A percentile compares a stretch with the other conserved stretches of the same genome.
phyloP scores from a whole-genome alignment of 2,797 vertebrate genomes.

The Chaetophractus vellerosus region DNA sequence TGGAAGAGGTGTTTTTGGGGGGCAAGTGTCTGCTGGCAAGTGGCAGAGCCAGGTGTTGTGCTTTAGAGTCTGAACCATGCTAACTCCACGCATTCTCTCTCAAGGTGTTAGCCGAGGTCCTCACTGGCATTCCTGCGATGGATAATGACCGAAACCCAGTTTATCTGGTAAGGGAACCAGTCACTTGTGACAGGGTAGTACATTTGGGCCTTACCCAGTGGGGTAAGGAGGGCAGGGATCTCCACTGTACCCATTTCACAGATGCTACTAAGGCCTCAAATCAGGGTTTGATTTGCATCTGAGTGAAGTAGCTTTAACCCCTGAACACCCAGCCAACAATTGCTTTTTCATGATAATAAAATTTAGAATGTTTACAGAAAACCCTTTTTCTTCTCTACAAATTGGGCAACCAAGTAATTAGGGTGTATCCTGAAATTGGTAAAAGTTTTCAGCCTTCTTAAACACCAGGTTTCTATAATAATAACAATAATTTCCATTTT shows the following conservation, averaged over 20 bases:
- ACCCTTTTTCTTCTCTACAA: constrained; percentile 1
- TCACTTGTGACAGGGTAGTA: not conserved
- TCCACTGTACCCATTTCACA: not conserved
- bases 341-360: not conserved
- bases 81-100: constrained; percentile 23
- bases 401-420: not conserved
- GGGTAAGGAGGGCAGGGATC: not conserved
- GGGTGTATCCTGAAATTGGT: not conserved
- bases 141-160: constrained; percentile 88
- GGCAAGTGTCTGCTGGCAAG: not conserved
- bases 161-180: constrained; percentile 89
- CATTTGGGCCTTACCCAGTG: not conserved
- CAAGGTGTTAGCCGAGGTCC: constrained; percentile 90
- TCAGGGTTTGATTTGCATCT: not conserved
- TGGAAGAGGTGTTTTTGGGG: not conserved
- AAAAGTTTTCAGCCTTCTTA: constrained; percentile 13
- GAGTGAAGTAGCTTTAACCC: not conserved
- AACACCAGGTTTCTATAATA: not conserved
- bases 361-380: not conserved
- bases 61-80: not conserved
- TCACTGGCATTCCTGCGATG: constrained; percentile 89
- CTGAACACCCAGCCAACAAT: not conserved
- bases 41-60: not conserved
- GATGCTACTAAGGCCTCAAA: not conserved
- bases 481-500: constrained; percentile 9